phyloP scores from a whole-genome alignment of 2,888 invertebrate genomes.

The Noctua janthe region DNA sequence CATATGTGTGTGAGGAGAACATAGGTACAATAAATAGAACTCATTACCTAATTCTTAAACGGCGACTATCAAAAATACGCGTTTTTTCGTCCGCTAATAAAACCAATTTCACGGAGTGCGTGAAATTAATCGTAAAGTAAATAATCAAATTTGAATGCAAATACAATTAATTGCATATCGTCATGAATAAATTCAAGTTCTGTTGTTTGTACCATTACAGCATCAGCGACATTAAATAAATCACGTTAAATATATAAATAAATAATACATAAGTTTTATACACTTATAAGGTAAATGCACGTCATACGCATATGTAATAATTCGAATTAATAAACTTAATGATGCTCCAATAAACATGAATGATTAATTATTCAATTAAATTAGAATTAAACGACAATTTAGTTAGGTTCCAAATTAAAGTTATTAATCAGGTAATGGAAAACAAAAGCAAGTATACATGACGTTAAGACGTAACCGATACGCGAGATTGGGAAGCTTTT shows the following conservation, averaged over 20 bases:
- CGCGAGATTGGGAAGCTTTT: background rate
- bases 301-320: background rate
- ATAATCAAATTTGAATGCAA: background rate
- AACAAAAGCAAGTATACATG: background rate
- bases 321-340: background rate
- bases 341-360: background rate
- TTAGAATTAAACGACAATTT: background rate
- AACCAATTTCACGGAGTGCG: background rate
- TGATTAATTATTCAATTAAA: constrained; percentile 4
- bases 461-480: background rate
- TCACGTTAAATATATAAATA: background rate
- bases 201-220: background rate
- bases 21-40: background rate
- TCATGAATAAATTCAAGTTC: too few species aligned
- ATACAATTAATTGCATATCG: background rate
- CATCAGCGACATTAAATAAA: too few species aligned
- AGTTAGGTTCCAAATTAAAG: background rate
- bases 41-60: background rate
- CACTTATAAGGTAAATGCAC: background rate
- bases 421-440: background rate
- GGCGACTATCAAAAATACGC: background rate
- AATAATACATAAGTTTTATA: background rate
- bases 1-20: background rate
- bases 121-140: background rate
- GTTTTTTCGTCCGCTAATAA: too few species aligned